phyloP scores from a whole-genome alignment of 30 jellyfish, hydroid and myxozoan genomes.

The Turritopsis dohrnii region DNA sequence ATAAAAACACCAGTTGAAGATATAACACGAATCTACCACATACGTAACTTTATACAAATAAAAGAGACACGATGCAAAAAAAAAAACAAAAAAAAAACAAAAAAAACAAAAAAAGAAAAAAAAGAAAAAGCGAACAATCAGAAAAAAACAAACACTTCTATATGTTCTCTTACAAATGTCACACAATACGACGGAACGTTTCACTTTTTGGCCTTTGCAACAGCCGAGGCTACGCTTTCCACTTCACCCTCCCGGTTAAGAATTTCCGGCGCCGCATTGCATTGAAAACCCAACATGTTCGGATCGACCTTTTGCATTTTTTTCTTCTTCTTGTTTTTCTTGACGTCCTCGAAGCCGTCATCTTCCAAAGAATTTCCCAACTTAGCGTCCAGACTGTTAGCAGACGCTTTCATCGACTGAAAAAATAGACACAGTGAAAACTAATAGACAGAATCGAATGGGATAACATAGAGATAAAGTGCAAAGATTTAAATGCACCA shows the following conservation, averaged over 20 bases:
- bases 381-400: background rate
- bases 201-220: conserved; percentile 28
- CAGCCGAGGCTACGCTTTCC: conserved; percentile 73
- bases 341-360: conserved; percentile 26
- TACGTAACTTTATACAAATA: background rate
- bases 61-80: too few relatives aligned
- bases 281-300: conserved; percentile 84
- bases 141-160: background rate
- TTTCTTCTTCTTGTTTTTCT: conserved; percentile 79
- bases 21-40: background rate
- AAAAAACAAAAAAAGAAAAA: background rate
- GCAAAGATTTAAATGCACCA: too few relatives aligned
- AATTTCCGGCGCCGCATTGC: conserved; percentile 80
- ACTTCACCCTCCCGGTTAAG: conserved; percentile 87
- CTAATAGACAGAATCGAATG: too few relatives aligned
- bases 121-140: background rate
- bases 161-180: background rate
- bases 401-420: background rate
- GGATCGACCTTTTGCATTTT: conserved; percentile 97
- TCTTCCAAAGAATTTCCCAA: background rate
- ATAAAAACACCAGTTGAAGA: background rate
- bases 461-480: too few relatives aligned
- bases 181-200: background rate
- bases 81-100: too few relatives aligned
- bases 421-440: background rate